Base-by-base conservation (phyloP, 2,888 invertebrate genomes). In the Ormyrus pomaceus region DNA sequence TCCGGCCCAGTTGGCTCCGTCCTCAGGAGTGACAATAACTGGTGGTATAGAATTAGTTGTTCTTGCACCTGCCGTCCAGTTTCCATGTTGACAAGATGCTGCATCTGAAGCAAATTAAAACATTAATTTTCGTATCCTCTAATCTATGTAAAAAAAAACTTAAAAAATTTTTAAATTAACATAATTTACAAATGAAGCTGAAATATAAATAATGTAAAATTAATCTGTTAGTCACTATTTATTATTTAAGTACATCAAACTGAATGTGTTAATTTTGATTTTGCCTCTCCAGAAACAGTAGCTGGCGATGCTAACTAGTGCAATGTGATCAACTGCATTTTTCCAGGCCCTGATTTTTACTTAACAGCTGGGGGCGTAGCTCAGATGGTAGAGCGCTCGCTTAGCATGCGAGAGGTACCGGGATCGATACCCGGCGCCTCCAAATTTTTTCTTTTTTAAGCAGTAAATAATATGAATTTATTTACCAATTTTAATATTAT, bases 21-120 rank as follows among this genome's bases (percentile, higher is more conserved):
- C 93, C 68, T 93, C 93, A 5, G 91, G 92, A 0, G 93, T 93
- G 74, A 93, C 92, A 82, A 93, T 93, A 70, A 93, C 93, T 5
- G 93, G 91, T 5, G 89, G 93, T 64, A 92, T 89, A 0, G 92
- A 91, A 81, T 92, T 92, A 13, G 89, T 81, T 11, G 85, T 83
- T 70, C 86, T 89, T 68, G 91, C 91, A 10, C 91, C 91, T 89
- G 84, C 0, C 62, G 84, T 81, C 89, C 84, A 86, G 50, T 83
- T 85, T n/a, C 79, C 79, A 10, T 59, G 65, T 11, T 81, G 79
- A 34, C 82, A 80, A 8, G 77, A 34, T 34, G 34, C 8, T 11
- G 83, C 75, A 9, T 87, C 87, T 87, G 65, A 81, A 77, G 59
- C 56, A 46, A 61, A 72, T 11, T 45, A 75, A 69, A 10, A 1